Evolutionary conservation across 2,113 vertebrate species (phyloP).

Genomic region (Callithrix jacchus): DNA sequence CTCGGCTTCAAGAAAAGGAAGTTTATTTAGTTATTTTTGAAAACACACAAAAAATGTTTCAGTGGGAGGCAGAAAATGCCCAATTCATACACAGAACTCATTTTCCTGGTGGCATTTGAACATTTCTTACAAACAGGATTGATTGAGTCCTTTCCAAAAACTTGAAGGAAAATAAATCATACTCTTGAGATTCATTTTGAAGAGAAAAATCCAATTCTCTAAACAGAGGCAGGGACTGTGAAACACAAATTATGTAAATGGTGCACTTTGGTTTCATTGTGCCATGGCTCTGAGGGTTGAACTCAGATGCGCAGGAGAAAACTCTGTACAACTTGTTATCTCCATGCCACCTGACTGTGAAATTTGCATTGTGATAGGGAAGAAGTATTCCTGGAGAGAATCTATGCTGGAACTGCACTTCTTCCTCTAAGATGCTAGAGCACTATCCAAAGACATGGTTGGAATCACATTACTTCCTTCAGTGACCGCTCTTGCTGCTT

Average conservation of each 20-base stretch:
- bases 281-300: background rate
- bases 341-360: background rate
- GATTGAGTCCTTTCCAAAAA: background rate
- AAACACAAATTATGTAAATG: background rate
- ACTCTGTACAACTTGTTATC: background rate
- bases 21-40: background rate
- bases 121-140: constrained; percentile 29
- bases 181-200: constrained; percentile 38
- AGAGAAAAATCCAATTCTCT: constrained; percentile 41
- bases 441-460: background rate
- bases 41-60: background rate
- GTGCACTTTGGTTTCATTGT: background rate
- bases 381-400: background rate
- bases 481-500: background rate
- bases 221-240: background rate
- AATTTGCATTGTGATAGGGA: background rate
- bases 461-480: background rate
- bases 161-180: constrained; percentile 48
- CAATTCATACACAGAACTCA: background rate
- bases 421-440: no score
- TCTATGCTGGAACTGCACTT: background rate
- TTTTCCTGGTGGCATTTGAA: constrained; percentile 13
- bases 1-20: background rate
- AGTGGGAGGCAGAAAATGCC: background rate
- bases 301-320: background rate